phyloP scores from a whole-genome alignment of 2,113 vertebrate genomes.

The Melanerpes aurifrons region DNA sequence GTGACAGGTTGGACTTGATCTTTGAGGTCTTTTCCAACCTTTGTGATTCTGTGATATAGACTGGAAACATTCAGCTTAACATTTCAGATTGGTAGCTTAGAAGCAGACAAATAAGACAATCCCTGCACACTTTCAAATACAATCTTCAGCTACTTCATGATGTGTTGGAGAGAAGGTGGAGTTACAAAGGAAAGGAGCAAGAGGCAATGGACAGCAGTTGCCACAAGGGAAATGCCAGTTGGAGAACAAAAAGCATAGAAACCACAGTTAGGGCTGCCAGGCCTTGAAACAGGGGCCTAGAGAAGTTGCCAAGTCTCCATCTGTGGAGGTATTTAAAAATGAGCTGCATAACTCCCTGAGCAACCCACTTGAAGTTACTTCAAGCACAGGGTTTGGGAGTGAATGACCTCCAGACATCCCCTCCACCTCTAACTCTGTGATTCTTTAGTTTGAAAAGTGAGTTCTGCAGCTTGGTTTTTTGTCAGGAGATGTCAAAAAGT shows the following conservation, averaged over 20 bases:
- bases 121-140: background rate
- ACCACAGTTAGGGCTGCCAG: background rate
- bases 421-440: background rate
- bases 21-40: no score
- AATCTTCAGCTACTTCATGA: background rate
- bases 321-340: background rate
- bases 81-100: background rate
- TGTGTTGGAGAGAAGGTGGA: background rate
- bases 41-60: no score
- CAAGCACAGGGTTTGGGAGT: background rate
- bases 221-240: background rate
- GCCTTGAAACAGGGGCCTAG: background rate
- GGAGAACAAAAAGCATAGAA: background rate
- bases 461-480: background rate
- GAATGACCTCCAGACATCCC: background rate
- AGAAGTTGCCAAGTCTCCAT: background rate
- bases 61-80: background rate
- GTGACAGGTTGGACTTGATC: no score
- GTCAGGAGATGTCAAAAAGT: background rate
- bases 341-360: background rate
- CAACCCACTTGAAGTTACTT: background rate
- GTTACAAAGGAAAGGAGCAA: background rate
- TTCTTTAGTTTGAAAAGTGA: background rate
- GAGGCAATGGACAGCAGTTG: background rate
- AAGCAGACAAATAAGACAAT: background rate